Base-by-base conservation (phyloP, 2,113 vertebrate species). In the Speoplatyrhinus poulsoni region DNA sequence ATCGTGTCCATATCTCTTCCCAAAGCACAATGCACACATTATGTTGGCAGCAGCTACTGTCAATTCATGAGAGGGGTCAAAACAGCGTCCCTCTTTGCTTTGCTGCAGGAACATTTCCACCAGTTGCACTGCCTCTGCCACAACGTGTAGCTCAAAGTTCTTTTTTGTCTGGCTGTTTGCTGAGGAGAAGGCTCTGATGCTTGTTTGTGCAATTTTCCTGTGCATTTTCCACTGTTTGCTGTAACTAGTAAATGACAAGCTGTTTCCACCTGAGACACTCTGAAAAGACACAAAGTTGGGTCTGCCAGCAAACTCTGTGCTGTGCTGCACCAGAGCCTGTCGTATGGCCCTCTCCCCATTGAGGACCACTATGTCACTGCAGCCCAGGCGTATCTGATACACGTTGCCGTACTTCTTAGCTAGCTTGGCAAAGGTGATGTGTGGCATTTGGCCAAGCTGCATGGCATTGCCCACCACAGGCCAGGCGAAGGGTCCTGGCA, bases 1-100 rank as follows among this genome's bases (percentile, higher is more conserved):
- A 1, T 92, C 70, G 0, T 95, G 94, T 67, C 88, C 72, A 1
- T 95, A 95, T 65, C 94, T 91, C 77, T 83, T 92, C 8, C 95
- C 95, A 32, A 95, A 96, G 90, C 95, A 96, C 26, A 96, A 90
- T 16, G 93, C 94, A 2, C 94, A 95, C 67, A 96, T 87, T 1
- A 95, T 85, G 0, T 96, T 96, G 50, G 95, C 94, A 7, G 92
- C 91, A 58, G 94, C 94, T 69, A 94, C 91, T 11, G 85, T 91
- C 6, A 94, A 66, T 33, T 93, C 90, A n/a, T 83, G 85, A 60
- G 81, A 52, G 0, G 95, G 94, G 69, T 94, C 52, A 73, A 92
- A 93, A 80, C 85, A 92, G 7, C 58, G 67, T 50, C 89, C 89
- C 0, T 85, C 83, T 0, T 15, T 26, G 72, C 93, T 92, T 46